Base-by-base conservation (phyloP, 2,797 vertebrate species). In the Falco concolor region DNA sequence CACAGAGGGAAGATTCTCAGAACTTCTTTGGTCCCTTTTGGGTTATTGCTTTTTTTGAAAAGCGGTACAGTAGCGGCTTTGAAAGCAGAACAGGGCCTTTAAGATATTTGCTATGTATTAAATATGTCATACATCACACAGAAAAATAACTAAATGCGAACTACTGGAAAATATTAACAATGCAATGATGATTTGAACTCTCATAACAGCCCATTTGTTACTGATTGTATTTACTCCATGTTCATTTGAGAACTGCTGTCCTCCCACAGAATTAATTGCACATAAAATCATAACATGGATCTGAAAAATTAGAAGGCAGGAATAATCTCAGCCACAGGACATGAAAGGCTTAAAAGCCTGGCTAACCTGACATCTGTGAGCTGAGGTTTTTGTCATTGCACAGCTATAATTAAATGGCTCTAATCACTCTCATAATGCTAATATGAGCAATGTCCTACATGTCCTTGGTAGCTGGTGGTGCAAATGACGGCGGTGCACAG, bases 341-440 rank as follows among this genome's bases (percentile, higher is more conserved):
- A 81, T 30, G 53, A 86, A 61, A 78, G 47, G 68, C 72, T 90
- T 91, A 85, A 81, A 93, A 94, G 59, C 69, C 53, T 67, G 28
- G 32, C 64, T 95, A 89, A 76, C 73, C 73, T 88, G 65, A 85
- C 77, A 82, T 91, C 52, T 84, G 53, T 60, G 47, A 68, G 49
- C 75, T 91, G 76, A 87, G 85, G 81, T 76, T 80, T 92, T 95
- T 97, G 78, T 96, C 86, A 38, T 38, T 84, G 61, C 40, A 60
- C 52, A 94, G 79, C 79, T 96, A 68, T 94, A 96, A 96, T 96
- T 95, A 96, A 81, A 57, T 95, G 79, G 40, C 67, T 87, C 36
- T 96, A 89, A 97, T 95, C 86, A 67, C 30, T 67, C 36, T 67
- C 50, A 8, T 42, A 84, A 94, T 93, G 74, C 56, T 95, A 87